A percentile compares a stretch with the other conserved stretches of the same genome.
Evolutionary conservation across 2,797 vertebrate species (phyloP).

Genomic region (Sebastes elongatus): DNA sequence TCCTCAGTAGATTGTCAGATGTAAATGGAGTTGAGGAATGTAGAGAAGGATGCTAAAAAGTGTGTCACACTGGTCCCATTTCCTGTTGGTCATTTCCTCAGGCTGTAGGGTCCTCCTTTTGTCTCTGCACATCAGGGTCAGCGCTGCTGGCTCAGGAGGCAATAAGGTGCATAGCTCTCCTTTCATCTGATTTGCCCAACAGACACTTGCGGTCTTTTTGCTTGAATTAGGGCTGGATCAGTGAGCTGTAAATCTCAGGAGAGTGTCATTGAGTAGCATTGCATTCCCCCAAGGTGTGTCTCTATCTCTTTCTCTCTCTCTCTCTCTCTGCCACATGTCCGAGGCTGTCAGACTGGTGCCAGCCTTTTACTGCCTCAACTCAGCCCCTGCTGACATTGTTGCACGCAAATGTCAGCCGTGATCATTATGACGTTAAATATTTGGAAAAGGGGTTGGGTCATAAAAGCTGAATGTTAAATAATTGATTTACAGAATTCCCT

Average conservation of each 20-base stretch:
- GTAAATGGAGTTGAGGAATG: slow-evolving; percentile 25
- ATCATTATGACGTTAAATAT: neutral
- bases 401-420: neutral
- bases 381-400: neutral
- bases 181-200: slow-evolving; percentile 18
- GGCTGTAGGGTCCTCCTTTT: slow-evolving; percentile 51
- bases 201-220: slow-evolving; percentile 14
- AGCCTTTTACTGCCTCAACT: neutral
- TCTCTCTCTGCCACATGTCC: neutral
- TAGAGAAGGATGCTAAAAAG: slow-evolving; percentile 31
- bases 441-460: neutral
- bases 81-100: slow-evolving; percentile 59
- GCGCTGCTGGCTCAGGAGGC: slow-evolving; percentile 24
- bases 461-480: neutral
- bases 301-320: neutral
- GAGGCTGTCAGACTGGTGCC: neutral
- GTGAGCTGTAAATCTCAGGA: slow-evolving; percentile 49
- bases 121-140: slow-evolving; percentile 62
- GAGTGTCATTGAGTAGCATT: neutral
- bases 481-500: neutral
- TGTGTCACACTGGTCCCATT: slow-evolving; percentile 48
- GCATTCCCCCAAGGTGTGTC: slow-evolving; percentile 27
- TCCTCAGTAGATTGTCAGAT: slow-evolving; percentile 10
- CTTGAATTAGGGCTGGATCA: slow-evolving; percentile 25
- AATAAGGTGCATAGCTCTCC: slow-evolving; percentile 29